These are phyloP conservation scores for Mus pahari DNA, from an alignment of 2,113 vertebrate species.

Conservation along the genomic window DNA sequence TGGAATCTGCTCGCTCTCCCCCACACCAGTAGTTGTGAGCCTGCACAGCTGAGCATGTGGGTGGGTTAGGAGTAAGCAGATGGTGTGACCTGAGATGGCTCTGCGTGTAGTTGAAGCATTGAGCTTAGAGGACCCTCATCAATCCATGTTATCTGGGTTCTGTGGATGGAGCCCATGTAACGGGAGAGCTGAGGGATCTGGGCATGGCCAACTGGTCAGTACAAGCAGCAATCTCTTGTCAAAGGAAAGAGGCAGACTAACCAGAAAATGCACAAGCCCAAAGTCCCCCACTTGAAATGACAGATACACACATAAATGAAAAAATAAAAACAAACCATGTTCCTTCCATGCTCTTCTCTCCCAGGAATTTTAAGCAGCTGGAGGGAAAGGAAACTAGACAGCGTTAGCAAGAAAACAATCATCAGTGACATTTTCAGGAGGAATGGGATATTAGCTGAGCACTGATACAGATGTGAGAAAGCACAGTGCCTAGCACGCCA, in stretches of 20 bases:
- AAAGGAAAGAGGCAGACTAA: not conserved
- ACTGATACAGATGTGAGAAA: conserved; percentile 39
- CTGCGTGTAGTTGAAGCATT: not conserved
- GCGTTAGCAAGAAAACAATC: conserved; percentile 59
- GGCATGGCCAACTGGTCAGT: not conserved
- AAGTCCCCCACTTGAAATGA: not conserved
- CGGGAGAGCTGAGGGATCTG: not conserved
- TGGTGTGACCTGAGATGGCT: not conserved
- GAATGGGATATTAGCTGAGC: conserved; percentile 38
- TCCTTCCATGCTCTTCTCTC: not conserved
- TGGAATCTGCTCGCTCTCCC: not conserved
- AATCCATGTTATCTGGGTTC: not conserved
- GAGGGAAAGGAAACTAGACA: conserved; percentile 53
- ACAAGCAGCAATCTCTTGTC: not conserved
- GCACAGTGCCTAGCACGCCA: not conserved
- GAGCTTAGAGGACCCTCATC: not conserved
- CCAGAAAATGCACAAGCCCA: not conserved
- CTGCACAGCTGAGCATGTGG: not conserved
- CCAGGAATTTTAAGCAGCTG: conserved; percentile 56
- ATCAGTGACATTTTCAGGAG: conserved; percentile 56
- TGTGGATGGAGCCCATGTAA: no score
- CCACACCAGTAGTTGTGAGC: not conserved
- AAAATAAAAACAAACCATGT: not conserved
- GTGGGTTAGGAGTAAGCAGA: not conserved
- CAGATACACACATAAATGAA: not conserved